These are phyloP conservation scores for Prochilodus magdalenae DNA, from an alignment of 2,113 vertebrate species.

Conservation along the genomic window DNA sequence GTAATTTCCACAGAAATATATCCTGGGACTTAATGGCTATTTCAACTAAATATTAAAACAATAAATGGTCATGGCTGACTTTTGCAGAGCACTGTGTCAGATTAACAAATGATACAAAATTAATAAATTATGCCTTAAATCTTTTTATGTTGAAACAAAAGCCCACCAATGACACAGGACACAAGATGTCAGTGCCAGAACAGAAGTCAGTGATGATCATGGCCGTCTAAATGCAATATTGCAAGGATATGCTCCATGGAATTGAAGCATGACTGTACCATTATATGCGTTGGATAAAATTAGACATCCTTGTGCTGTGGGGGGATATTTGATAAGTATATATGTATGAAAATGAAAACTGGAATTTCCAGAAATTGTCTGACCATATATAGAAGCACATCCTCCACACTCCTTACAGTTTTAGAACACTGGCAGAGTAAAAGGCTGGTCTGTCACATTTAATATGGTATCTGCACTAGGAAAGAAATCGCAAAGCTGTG, in stretches of 20 bases:
- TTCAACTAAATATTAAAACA: no score
- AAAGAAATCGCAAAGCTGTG: conserved; percentile 15
- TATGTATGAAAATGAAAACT: background rate
- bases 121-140: no score
- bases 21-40: no score
- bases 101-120: no score
- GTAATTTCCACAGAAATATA: no score
- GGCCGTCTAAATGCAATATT: background rate
- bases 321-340: background rate
- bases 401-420: background rate
- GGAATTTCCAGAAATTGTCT: background rate
- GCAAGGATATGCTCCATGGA: background rate
- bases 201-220: background rate
- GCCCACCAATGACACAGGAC: background rate
- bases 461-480: conserved; percentile 18
- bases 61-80: no score
- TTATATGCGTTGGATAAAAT: background rate
- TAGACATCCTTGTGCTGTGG: background rate
- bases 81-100: no score
- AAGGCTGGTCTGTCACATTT: background rate
- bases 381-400: conserved; percentile 2
- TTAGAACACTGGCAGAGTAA: conserved; percentile 21
- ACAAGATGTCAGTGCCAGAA: background rate
- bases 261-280: background rate
- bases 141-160: no score